These are phyloP conservation scores for Epiblema foenella DNA, from an alignment of 2,888 invertebrate species.

Conservation along the genomic window DNA sequence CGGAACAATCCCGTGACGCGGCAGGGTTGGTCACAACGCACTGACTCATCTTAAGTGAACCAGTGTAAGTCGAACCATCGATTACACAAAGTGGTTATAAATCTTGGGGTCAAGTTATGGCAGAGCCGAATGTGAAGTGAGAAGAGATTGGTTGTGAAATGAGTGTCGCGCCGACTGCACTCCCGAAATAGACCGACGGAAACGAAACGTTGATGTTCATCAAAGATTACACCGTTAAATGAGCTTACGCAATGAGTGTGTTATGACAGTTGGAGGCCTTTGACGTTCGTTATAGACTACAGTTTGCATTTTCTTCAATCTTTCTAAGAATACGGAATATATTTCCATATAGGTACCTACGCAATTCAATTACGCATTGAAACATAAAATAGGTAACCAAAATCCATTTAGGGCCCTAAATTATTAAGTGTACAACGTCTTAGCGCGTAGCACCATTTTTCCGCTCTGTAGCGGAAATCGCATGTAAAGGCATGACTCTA, in stretches of 20 bases:
- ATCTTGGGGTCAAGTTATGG: neutral
- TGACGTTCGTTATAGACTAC: slow-evolving; percentile 13
- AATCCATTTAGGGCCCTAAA: no score
- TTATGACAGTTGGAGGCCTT: slow-evolving; percentile 25
- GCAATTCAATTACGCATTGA: neutral
- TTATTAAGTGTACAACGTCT: no score
- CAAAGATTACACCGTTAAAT: slow-evolving; percentile 32
- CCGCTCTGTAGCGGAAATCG: no score
- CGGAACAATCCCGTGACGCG: slow-evolving; percentile 38
- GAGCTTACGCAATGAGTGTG: slow-evolving; percentile 12
- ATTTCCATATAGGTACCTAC: neutral
- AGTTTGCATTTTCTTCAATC: neutral
- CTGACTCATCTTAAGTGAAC: neutral
- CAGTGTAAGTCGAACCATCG: neutral
- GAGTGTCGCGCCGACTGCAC: slow-evolving; percentile 37
- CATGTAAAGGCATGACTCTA: no score
- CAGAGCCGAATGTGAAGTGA: neutral
- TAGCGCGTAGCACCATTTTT: no score
- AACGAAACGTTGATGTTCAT: slow-evolving; percentile 36
- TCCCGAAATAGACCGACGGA: slow-evolving; percentile 47
- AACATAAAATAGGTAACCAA: no score
- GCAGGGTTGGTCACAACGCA: neutral
- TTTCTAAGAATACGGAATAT: neutral
- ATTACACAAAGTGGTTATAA: neutral
- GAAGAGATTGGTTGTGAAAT: neutral